These are phyloP conservation scores for Gulo gulo DNA, from an alignment of 2,113 vertebrate genomes.

Conservation along the genomic window DNA sequence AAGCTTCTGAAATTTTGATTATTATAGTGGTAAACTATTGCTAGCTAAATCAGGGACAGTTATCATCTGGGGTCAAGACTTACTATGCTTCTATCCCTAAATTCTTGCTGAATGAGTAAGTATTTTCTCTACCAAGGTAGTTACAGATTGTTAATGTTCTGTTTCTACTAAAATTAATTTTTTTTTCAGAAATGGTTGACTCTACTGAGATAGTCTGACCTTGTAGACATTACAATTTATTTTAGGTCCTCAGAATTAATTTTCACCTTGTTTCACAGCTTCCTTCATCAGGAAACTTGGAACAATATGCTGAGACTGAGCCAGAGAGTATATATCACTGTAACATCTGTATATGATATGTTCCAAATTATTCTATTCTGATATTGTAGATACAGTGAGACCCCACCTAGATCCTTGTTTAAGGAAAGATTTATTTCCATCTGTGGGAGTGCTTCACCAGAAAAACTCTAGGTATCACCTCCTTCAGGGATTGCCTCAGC, in stretches of 20 bases:
- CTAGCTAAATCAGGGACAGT: background rate
- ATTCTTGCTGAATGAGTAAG: background rate
- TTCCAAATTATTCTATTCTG: background rate
- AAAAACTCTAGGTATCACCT: background rate
- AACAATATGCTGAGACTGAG: background rate
- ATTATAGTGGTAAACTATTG: background rate
- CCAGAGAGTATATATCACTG: background rate
- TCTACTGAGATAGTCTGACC: background rate
- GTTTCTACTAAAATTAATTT: background rate
- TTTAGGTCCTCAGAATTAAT: background rate
- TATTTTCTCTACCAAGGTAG: background rate
- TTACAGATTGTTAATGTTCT: background rate
- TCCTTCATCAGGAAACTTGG: background rate
- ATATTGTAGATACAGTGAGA: background rate
- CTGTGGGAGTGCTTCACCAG: background rate
- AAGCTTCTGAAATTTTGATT: background rate
- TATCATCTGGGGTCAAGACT: background rate
- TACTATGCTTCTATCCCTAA: background rate
- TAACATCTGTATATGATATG: background rate
- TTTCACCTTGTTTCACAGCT: conserved; percentile 8
- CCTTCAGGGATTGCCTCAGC: background rate
- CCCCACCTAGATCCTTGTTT: background rate
- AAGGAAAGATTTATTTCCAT: background rate
- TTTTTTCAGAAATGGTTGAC: background rate
- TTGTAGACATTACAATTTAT: background rate